phyloP scores from a whole-genome alignment of 2,888 invertebrate genomes.

The Noctua pronuba region DNA sequence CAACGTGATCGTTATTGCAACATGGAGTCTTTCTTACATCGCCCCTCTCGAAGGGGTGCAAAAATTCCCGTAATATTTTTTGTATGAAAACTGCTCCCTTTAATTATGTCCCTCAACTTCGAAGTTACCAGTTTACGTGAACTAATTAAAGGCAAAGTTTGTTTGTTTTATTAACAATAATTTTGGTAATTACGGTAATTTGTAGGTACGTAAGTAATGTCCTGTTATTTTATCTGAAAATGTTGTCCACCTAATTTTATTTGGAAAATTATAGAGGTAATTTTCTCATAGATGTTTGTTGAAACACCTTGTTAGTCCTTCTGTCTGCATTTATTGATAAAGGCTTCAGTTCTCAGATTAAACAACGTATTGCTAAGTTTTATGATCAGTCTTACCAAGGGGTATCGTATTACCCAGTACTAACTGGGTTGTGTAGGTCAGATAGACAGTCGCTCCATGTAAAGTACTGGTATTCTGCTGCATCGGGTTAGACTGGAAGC shows the following conservation, averaged over 20 bases:
- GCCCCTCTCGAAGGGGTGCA: constrained; percentile 1
- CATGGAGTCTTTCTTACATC: constrained; percentile 3
- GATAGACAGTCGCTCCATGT: no score
- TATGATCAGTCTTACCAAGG: no score
- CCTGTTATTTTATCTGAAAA: constrained; percentile 18
- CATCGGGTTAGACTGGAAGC: no score
- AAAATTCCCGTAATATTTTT: constrained; percentile 27
- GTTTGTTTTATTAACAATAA: constrained; percentile 59
- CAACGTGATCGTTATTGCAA: constrained; percentile 8
- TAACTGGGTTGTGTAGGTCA: no score
- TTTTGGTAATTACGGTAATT: constrained; percentile 45
- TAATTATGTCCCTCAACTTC: constrained; percentile 31
- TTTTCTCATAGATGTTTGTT: neutral
- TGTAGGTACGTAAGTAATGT: constrained; percentile 24
- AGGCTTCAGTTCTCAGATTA: neutral
- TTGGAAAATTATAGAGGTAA: neutral
- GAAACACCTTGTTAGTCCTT: neutral
- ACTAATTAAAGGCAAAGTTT: constrained; percentile 55
- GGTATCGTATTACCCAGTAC: no score
- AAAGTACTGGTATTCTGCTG: no score
- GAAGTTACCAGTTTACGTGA: constrained; percentile 29
- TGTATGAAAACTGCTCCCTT: constrained; percentile 49
- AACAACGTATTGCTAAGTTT: no score
- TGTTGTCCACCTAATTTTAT: neutral
- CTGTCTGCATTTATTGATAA: no score